phyloP scores from a whole-genome alignment of 2,797 vertebrate species.

The Phaenicophaeus curvirostris region DNA sequence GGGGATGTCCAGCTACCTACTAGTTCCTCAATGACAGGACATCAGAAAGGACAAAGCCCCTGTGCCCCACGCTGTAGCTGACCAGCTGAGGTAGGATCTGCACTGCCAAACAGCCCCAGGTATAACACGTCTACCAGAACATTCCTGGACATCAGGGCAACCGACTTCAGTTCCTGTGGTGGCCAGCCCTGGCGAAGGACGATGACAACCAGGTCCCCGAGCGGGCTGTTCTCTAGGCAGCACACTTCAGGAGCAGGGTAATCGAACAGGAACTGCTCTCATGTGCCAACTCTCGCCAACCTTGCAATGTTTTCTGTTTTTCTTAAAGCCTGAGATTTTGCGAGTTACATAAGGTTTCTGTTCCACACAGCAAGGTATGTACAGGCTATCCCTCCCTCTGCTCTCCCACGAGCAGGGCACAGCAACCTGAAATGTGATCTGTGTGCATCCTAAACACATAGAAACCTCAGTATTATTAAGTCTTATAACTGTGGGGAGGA shows the following conservation, averaged over 20 bases:
- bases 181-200: not conserved
- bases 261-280: constrained; percentile 20
- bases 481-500: constrained; percentile 30
- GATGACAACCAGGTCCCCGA: not conserved
- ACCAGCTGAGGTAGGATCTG: not conserved
- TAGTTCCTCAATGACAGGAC: not conserved
- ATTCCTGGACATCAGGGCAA: not conserved
- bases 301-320: not conserved
- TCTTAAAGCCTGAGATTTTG: not conserved
- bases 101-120: fast-evolving
- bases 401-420: constrained; percentile 16
- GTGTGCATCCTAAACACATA: constrained; percentile 36
- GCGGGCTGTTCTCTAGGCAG: constrained; percentile 2
- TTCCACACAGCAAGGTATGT: not conserved
- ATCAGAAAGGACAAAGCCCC: not conserved
- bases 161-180: not conserved
- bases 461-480: constrained; percentile 18
- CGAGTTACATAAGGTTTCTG: not conserved
- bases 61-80: not conserved
- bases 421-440: constrained; percentile 44
- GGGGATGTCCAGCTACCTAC: not conserved
- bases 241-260: not conserved
- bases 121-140: not conserved
- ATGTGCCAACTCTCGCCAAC: not conserved
- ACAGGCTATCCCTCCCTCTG: not conserved